Evolutionary conservation across 2,113 vertebrate species (phyloP).

Genomic region (Copsychus sechellarum): DNA sequence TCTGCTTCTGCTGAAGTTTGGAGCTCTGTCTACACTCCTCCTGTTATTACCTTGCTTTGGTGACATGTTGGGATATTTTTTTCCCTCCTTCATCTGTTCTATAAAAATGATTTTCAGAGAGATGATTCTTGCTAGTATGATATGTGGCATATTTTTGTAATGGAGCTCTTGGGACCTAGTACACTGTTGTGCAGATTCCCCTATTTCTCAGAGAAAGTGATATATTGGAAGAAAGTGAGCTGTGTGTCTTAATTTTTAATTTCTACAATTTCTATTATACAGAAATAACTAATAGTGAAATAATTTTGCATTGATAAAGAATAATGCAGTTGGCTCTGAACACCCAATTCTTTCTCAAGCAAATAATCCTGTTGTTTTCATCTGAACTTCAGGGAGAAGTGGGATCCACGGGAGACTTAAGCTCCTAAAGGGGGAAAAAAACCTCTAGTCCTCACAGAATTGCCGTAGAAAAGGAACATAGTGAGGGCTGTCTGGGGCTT

Average conservation of each 20-base stretch:
- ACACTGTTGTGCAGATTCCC: neutral
- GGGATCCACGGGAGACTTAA: neutral
- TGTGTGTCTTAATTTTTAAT: constrained; percentile 1
- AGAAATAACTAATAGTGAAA: neutral
- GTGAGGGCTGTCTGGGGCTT: neutral
- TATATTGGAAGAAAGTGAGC: neutral
- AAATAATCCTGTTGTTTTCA: neutral
- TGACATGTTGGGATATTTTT: neutral
- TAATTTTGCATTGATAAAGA: neutral
- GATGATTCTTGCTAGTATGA: neutral
- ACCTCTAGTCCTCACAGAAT: neutral
- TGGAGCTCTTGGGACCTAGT: neutral
- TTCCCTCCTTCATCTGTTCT: neutral
- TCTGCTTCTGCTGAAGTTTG: neutral
- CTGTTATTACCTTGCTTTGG: neutral
- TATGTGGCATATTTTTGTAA: neutral
- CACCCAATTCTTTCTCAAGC: neutral
- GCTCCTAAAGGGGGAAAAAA: neutral
- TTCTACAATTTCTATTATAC: neutral
- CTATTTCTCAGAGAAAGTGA: neutral
- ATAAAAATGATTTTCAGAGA: neutral
- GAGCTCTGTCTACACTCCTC: neutral
- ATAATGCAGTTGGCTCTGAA: neutral
- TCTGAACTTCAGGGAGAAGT: neutral
- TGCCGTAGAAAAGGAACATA: neutral